A percentile compares a stretch with the other conserved stretches of the same genome.
These are phyloP conservation scores for Diabrotica virgifera DNA, from an alignment of 1,140 invertebrate species.

Conservation along the genomic window DNA sequence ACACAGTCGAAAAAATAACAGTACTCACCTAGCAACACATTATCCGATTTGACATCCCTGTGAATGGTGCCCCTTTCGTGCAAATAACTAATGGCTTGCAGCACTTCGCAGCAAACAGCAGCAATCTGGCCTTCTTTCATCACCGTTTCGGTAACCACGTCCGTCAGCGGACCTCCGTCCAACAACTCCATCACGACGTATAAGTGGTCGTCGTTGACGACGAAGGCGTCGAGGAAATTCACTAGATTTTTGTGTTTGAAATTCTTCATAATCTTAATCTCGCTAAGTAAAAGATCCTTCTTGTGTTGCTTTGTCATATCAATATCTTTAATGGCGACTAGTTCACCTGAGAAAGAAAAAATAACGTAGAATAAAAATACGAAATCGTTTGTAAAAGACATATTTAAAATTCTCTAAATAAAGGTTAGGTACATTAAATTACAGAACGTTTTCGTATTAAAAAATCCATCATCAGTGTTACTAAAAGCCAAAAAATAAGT, in stretches of 20 bases:
- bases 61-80: slow-evolving; percentile 90
- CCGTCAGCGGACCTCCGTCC: slow-evolving; percentile 92
- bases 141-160: slow-evolving; percentile 95
- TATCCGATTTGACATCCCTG: slow-evolving; percentile 95
- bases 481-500: too few species aligned
- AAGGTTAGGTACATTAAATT: too few species aligned
- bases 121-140: slow-evolving; percentile 98
- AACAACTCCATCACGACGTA: slow-evolving; percentile 96
- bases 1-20: too few species aligned
- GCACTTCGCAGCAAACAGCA: slow-evolving; percentile 87
- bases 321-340: slow-evolving; percentile 95
- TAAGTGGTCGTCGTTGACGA: slow-evolving; percentile 82
- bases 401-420: too few species aligned
- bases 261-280: slow-evolving; percentile 90
- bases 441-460: too few species aligned
- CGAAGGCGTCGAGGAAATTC: slow-evolving; percentile 92
- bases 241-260: slow-evolving; percentile 96
- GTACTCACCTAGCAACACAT: slow-evolving; percentile 71
- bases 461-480: too few species aligned
- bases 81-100: slow-evolving; percentile 89
- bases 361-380: too few species aligned
- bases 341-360: too few species aligned
- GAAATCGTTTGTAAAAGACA: too few species aligned
- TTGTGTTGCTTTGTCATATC: slow-evolving; percentile 90
- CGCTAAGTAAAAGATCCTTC: slow-evolving; percentile 92